These are phyloP conservation scores for Lathronympha strigana DNA, from an alignment of 2,888 invertebrate species.

Conservation along the genomic window DNA sequence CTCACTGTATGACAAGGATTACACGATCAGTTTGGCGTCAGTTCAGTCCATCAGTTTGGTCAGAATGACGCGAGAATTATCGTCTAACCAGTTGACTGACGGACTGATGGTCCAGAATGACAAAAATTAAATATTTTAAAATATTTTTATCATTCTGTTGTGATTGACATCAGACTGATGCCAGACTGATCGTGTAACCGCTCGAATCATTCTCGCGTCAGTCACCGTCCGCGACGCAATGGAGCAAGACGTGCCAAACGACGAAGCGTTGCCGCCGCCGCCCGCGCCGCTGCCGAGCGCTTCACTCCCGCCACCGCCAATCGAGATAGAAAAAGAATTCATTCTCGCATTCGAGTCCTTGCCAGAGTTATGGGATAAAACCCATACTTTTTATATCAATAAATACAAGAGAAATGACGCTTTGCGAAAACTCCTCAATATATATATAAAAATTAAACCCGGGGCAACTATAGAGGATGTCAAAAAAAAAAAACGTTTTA, in stretches of 20 bases:
- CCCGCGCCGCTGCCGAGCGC: constrained; percentile 35
- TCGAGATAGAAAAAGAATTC: constrained; percentile 37
- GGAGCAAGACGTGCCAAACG: too few relatives aligned
- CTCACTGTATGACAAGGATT: constrained; percentile 3
- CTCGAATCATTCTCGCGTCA: background rate
- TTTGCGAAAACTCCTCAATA: constrained; percentile 38
- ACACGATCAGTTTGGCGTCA: constrained; percentile 37
- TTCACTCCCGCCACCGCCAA: constrained; percentile 39
- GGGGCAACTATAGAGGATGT: constrained; percentile 38
- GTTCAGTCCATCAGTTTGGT: constrained; percentile 39
- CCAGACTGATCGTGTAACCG: constrained; percentile 3
- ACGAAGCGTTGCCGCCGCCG: constrained; percentile 27
- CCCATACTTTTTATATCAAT: constrained; percentile 37
- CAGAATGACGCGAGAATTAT: constrained; percentile 41
- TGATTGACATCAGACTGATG: constrained; percentile 3
- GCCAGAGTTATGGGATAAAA: constrained; percentile 37
- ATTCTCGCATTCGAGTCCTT: constrained; percentile 28
- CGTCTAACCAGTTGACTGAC: background rate
- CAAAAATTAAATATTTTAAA: background rate
- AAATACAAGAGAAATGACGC: constrained; percentile 40
- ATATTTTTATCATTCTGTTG: constrained; percentile 1
- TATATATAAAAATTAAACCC: constrained; percentile 40
- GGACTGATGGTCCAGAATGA: too few relatives aligned
- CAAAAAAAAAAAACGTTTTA: constrained; percentile 37
- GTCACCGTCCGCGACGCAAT: background rate